Conservation (phyloP, 2,113 vertebrate species). For the Craseonycteris thonglongyai region DNA sequence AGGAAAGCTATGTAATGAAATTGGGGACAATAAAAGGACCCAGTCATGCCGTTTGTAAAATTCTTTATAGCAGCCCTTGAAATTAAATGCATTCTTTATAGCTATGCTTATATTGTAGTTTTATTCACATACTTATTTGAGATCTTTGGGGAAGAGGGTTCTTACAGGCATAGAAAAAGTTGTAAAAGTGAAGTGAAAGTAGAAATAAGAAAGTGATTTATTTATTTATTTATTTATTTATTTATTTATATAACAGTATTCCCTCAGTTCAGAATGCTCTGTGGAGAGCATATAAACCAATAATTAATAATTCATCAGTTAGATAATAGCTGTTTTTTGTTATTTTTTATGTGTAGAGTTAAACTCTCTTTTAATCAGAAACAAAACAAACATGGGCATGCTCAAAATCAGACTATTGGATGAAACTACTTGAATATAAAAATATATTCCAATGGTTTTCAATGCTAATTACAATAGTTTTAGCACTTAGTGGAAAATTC, state of each 20-base stretch:
- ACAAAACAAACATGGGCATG: background rate
- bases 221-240: no score
- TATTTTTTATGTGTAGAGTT: slow-evolving; percentile 10
- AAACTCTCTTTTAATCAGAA: background rate
- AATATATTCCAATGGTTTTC: background rate
- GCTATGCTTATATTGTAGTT: slow-evolving; percentile 22
- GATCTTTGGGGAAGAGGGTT: slow-evolving; percentile 51
- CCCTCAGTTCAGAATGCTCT: background rate
- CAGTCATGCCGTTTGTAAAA: slow-evolving; percentile 65
- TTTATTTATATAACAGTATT: no score
- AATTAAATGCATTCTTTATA: slow-evolving; percentile 61
- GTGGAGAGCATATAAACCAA: background rate
- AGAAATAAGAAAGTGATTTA: background rate
- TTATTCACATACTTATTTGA: slow-evolving; percentile 65
- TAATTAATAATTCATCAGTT: slow-evolving; percentile 45
- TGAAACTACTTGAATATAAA: background rate
- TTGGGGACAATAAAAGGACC: slow-evolving; percentile 52
- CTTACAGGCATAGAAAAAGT: slow-evolving; percentile 20
- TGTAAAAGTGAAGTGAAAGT: slow-evolving; percentile 30
- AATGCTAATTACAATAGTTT: background rate
- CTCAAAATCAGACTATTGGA: background rate
- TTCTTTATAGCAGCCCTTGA: slow-evolving; percentile 65
- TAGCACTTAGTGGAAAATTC: background rate
- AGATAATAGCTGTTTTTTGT: background rate
- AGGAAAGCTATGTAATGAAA: slow-evolving; percentile 65